Evolutionary conservation across 2,797 vertebrate species (phyloP).

Genomic region (Sphaeramia orbicularis): DNA sequence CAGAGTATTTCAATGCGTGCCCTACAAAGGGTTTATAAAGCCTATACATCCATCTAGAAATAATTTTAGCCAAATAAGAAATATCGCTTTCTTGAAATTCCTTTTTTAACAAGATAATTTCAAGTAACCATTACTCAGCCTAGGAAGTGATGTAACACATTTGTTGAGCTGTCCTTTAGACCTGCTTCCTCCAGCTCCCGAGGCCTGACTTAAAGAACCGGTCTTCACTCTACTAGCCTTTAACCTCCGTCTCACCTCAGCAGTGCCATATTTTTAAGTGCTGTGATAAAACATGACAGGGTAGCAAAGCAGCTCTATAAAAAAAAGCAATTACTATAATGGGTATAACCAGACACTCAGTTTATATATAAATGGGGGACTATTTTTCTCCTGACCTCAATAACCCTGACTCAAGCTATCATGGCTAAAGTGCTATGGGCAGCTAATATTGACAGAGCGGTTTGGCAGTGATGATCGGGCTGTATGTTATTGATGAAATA

Average conservation of each 20-base stretch:
- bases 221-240: slow-evolving; percentile 10
- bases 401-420: slow-evolving; percentile 40
- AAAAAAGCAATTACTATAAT: slow-evolving; percentile 60
- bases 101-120: no score
- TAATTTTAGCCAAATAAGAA: no score
- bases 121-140: slow-evolving; percentile 5
- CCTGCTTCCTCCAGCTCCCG: background rate
- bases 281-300: slow-evolving; percentile 55
- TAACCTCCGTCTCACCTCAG: slow-evolving; percentile 27
- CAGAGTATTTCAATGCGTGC: no score
- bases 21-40: no score
- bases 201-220: slow-evolving; percentile 1
- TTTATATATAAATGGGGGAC: slow-evolving; percentile 34
- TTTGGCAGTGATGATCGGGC: slow-evolving; percentile 41
- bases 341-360: slow-evolving; percentile 30
- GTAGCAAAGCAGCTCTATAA: slow-evolving; percentile 45
- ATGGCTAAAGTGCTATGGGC: slow-evolving; percentile 28
- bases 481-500: slow-evolving; percentile 53
- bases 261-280: slow-evolving; percentile 25
- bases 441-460: slow-evolving; percentile 58
- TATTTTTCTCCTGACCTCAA: slow-evolving; percentile 44
- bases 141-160: background rate
- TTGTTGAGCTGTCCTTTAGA: slow-evolving; percentile 15
- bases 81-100: no score
- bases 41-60: no score